Percentiles rank a stretch among this genome's conserved stretches.
phyloP scores from a whole-genome alignment of 2,888 invertebrate species.

The Ptilodon capucinus region DNA sequence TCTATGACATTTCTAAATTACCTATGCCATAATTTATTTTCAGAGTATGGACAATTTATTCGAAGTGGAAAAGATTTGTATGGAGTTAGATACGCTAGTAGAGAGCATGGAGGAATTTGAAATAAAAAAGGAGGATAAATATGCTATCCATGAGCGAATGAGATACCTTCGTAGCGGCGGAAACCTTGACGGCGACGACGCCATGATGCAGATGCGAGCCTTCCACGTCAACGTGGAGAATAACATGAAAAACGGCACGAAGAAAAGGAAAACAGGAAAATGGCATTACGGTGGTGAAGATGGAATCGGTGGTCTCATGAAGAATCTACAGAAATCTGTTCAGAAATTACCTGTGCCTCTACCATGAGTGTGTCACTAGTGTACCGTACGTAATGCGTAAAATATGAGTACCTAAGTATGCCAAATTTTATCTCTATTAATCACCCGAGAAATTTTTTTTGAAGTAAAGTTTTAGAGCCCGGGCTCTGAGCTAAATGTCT shows the following conservation, averaged over 20 bases:
- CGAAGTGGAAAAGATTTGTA: slow-evolving; percentile 4
- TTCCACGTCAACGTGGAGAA: background rate
- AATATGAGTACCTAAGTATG: no score
- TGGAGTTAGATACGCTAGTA: slow-evolving; percentile 8
- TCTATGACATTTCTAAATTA: no score
- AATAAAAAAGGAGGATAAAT: background rate
- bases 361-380: no score
- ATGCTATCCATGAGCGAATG: background rate
- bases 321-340: background rate
- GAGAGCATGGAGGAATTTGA: slow-evolving; percentile 5
- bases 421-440: no score
- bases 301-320: background rate
- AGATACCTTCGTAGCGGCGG: background rate
- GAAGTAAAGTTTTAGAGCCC: no score
- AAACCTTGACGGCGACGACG: background rate
- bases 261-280: slow-evolving; percentile 9
- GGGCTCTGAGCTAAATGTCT: no score
- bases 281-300: slow-evolving; percentile 3
- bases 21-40: no score
- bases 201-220: background rate
- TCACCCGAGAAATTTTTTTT: no score
- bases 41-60: slow-evolving; percentile 3
- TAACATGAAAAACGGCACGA: background rate
- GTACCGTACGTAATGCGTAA: no score
- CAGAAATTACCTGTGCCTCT: no score